A percentile compares a stretch with the other conserved stretches of the same genome.
These are phyloP conservation scores for Pocillopora verrucosa DNA, from an alignment of 64 coral and sea anemone species.

Conservation along the genomic window DNA sequence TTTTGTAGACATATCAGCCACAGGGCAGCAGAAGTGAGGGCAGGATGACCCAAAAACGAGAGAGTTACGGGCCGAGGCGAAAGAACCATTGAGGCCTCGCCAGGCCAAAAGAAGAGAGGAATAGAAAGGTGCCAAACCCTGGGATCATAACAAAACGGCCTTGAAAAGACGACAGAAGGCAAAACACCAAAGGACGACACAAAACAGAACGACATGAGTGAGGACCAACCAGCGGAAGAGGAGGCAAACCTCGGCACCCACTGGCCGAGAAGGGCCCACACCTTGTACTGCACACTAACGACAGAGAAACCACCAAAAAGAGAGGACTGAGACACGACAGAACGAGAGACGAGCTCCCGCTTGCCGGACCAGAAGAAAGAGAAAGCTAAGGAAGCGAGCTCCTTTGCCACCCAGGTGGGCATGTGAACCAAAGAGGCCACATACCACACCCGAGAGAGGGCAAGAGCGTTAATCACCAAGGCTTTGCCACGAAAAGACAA, in stretches of 20 bases:
- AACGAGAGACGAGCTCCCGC: background rate
- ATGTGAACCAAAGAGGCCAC: background rate
- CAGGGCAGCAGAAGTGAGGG: too few relatives aligned
- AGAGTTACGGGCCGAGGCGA: too few relatives aligned
- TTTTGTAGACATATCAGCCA: too few relatives aligned
- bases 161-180: too few relatives aligned
- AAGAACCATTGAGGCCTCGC: too few relatives aligned
- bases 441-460: conserved; percentile 18
- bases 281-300: background rate
- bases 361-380: conserved; percentile 11
- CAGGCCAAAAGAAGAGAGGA: too few relatives aligned
- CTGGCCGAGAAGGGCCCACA: background rate
- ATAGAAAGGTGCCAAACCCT: too few relatives aligned
- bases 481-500: conserved; percentile 32
- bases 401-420: background rate
- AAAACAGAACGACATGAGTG: too few relatives aligned
- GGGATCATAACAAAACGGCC: too few relatives aligned
- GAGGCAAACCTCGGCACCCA: background rate
- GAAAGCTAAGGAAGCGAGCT: background rate
- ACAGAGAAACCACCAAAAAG: background rate
- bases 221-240: background rate
- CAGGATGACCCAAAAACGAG: too few relatives aligned
- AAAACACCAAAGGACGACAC: too few relatives aligned
- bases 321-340: background rate
- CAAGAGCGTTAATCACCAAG: conserved; percentile 34